Conservation (phyloP, 2,797 vertebrate species). For the Ptychadena robeensis region DNA sequence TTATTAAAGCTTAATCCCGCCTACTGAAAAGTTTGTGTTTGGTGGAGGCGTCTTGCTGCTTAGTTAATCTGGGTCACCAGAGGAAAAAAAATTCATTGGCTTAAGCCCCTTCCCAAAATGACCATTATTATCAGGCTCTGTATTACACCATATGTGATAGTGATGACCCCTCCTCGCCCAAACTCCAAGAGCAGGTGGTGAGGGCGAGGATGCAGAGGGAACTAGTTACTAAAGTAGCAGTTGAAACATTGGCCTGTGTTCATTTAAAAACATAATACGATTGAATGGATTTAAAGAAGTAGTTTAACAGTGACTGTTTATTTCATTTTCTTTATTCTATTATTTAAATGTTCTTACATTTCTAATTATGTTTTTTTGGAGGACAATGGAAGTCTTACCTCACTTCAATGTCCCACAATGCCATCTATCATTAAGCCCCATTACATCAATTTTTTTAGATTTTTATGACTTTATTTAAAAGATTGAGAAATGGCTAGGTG, state of each 20-base stretch:
- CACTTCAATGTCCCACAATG: too few species aligned
- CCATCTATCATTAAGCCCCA: too few species aligned
- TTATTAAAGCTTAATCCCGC: background rate
- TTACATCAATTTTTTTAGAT: too few species aligned
- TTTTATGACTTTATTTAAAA: too few species aligned
- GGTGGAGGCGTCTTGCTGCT: background rate
- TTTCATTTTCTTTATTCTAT: too few species aligned
- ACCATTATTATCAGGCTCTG: background rate
- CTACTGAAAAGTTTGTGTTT: background rate
- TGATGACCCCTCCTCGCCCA: background rate
- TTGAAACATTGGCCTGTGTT: background rate
- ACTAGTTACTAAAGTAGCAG: background rate
- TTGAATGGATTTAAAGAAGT: background rate
- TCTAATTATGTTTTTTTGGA: too few species aligned
- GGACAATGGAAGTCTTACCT: too few species aligned
- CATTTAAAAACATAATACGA: background rate
- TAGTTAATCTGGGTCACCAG: background rate
- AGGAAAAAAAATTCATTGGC: background rate
- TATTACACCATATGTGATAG: background rate
- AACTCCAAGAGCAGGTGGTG: background rate
- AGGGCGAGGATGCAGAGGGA: background rate
- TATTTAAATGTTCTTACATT: too few species aligned
- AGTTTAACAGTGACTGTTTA: too few species aligned
- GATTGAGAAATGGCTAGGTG: too few species aligned
- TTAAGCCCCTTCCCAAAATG: background rate